These are phyloP conservation scores for Meandrina meandrites DNA, from an alignment of 92 coral and sea anemone genomes.

Conservation along the genomic window DNA sequence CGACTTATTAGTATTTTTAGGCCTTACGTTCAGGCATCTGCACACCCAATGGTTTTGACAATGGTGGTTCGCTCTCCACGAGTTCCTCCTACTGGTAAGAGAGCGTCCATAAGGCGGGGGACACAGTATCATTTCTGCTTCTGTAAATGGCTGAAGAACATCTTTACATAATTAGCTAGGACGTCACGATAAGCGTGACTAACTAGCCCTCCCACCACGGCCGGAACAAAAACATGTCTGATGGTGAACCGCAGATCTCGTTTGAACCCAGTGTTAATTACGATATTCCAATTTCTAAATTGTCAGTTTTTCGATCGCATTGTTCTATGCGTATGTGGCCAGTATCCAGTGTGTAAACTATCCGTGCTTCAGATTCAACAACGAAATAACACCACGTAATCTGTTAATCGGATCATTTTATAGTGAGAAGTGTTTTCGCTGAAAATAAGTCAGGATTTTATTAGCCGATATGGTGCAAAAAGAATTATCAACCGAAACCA, in stretches of 20 bases:
- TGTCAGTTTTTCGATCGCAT: not conserved
- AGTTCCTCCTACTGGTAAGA: not conserved
- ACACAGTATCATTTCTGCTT: not conserved
- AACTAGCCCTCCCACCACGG: not conserved
- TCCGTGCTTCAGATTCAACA: not conserved
- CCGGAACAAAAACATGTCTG: not conserved
- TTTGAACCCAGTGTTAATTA: constrained; percentile 1
- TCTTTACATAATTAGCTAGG: not conserved
- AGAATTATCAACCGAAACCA: not conserved
- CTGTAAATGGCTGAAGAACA: not conserved
- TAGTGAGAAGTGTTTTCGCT: constrained; percentile 4
- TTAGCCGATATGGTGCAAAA: not conserved
- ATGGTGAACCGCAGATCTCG: not conserved
- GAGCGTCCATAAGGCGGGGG: not conserved
- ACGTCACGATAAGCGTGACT: not conserved
- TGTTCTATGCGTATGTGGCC: not conserved
- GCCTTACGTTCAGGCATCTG: too few relatives aligned
- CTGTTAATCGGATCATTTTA: constrained; percentile 14
- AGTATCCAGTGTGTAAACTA: not conserved
- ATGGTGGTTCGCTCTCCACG: not conserved
- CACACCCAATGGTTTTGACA: not conserved
- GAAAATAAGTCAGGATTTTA: not conserved
- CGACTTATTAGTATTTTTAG: too few relatives aligned
- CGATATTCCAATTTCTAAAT: not conserved
- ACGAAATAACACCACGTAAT: constrained; percentile 7